phyloP scores from a whole-genome alignment of 2,113 vertebrate species.

The Oncorhynchus masou region DNA sequence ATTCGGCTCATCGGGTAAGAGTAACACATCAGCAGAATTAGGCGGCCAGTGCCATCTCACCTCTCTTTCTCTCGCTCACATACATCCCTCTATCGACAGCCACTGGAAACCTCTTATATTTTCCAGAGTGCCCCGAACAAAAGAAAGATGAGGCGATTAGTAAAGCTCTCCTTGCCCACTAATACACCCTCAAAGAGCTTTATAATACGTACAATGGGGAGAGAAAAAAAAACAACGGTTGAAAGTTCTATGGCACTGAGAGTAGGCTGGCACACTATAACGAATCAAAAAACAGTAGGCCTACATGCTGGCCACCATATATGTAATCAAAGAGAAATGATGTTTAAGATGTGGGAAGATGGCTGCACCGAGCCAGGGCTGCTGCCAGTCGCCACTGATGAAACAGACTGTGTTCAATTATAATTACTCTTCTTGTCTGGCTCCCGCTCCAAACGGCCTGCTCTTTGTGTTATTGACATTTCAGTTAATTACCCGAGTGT shows the following conservation, averaged over 20 bases:
- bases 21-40: neutral
- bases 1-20: neutral
- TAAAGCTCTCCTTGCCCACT: neutral
- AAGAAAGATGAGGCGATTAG: neutral
- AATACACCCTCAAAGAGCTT: neutral
- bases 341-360: neutral
- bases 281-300: neutral
- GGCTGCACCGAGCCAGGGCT: neutral
- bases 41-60: neutral
- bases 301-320: neutral
- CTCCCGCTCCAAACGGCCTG: neutral
- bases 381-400: neutral
- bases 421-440: constrained; percentile 3
- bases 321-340: neutral
- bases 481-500: neutral
- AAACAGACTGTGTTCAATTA: constrained; percentile 12
- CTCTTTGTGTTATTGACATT: neutral
- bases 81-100: neutral
- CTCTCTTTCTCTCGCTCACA: neutral
- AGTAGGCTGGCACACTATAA: neutral
- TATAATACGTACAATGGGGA: neutral
- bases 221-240: neutral
- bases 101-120: neutral
- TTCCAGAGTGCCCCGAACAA: neutral
- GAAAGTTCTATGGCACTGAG: neutral